Base-by-base conservation (phyloP, 2,888 invertebrate species). In the Heliconius ismenius region DNA sequence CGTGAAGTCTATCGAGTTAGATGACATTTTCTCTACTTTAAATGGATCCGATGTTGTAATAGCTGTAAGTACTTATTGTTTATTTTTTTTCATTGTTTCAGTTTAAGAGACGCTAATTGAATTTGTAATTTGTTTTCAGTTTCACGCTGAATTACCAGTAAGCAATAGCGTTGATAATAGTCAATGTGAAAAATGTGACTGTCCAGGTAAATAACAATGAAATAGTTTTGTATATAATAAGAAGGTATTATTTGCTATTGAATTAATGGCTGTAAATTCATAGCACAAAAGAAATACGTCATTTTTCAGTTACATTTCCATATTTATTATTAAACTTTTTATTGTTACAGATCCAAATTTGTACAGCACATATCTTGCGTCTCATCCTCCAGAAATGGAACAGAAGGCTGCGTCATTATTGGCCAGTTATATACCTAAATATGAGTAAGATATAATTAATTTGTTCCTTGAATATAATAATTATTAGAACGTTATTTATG, bases 311-410 rank as follows among this genome's bases (percentile, higher is more conserved):
- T 6, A 15, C 10, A 13, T 64, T 1, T 21, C 1, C 21, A 64
- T 64, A 49, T 26, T 2, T 21, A 28, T 32, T 32, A 32, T 70
- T 70, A n/a, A 15, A 39, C 21, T 60, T 62, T 21, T 74, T 28
- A 18, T 26, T 28, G n/a, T 79, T 77, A 73, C 82, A 86, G 95
- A 95, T 83, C 95, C 95, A 4, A 93, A 92, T 79, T 91, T 94
- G 78, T 97, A 97, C 84, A 88, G 90, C 65, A 96, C 95, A 0
- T 97, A 96, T 85, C 89, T 97, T 36, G 89, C 92, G 76, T 95
- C 96, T 0, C 93, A 96, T 28, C 97, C 97, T 3, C 86, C 95
- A 0, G 87, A 91, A 73, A 96, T 97, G 96, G 97, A 97, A 90
- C 80, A 95, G 0, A 92, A 95, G 69, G 97, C 96, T 0, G 95